Evolutionary conservation across 2,797 vertebrate genomes (phyloP).

Genomic region (Chrosomus eos): DNA sequence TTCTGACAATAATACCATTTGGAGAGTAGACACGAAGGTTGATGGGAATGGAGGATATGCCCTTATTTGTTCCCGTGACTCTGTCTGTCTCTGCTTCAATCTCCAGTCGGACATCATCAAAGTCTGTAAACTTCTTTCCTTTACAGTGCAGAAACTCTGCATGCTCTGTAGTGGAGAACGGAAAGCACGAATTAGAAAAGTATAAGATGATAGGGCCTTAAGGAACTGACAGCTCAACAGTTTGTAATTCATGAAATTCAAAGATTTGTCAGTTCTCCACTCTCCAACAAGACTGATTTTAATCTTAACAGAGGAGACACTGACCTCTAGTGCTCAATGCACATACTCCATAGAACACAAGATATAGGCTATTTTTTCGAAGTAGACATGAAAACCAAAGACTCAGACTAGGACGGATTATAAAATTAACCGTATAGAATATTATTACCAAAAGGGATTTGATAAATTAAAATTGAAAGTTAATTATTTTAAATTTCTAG

Average conservation of each 20-base stretch:
- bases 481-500: neutral
- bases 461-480: neutral
- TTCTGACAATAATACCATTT: constrained; percentile 79
- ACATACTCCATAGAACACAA: neutral
- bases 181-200: neutral
- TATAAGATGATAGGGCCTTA: neutral
- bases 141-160: constrained; percentile 78
- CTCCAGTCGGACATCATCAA: constrained; percentile 88
- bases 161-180: constrained; percentile 65
- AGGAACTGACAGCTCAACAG: neutral
- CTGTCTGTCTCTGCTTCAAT: constrained; percentile 90
- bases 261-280: neutral
- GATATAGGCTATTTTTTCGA: neutral
- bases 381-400: too few species aligned
- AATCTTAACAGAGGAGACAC: constrained; percentile 34
- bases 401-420: neutral
- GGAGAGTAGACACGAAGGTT: constrained; percentile 91
- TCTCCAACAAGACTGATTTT: neutral
- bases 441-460: neutral
- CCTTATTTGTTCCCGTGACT: constrained; percentile 90
- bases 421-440: neutral
- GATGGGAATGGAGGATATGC: constrained; percentile 91
- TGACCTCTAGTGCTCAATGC: constrained; percentile 58
- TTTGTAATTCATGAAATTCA: neutral
- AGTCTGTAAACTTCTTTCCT: constrained; percentile 87